Evolutionary conservation across 2,888 invertebrate species (phyloP), one percentile per base, ranked within the genome.

Genomic region (Portevinia maculata): DNA sequence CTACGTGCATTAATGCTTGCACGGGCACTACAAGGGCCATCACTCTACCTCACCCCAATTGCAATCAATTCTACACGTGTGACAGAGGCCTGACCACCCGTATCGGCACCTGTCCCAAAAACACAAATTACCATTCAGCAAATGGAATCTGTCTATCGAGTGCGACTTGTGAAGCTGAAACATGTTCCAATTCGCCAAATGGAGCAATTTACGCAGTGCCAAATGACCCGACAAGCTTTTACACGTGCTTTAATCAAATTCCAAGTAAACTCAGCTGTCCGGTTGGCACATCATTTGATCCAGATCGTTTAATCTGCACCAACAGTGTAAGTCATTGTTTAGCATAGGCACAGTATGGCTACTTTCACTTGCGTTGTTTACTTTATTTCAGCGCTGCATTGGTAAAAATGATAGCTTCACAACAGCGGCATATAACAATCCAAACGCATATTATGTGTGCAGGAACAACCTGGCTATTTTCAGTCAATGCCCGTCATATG

Each of bases 1-100:
- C 87, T 6, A 59, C 59, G 1, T 90, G 90, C 60, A 85, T 87
- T 1, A 88, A 89, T 84, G 89, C 89, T 0, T 89, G 89, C 64
- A 85, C 65, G 41, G 84, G 86, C 15, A 75, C 83, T 8, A 69
- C 17, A 0, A 65, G 55, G 2, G 48, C 39, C 4, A 13, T 37
- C 1, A 52, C 74, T 0, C 74, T 87, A 9, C 85, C 88, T 0
- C 86, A 89, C 85, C 88, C 89, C 1, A 86, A 87, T n/a, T 89
- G 89, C 53, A 84, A 85, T 8, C 85, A 89, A 17, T 89, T 87
- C 84, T 89, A 85, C 32, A 84, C 86, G 9, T 89, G 89, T 52
- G 85, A 85, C 11, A 84, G 86, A 13, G 86, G 87, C 0, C 6
- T 39, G 1, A 84, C 86, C 2, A 75, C 86, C 0, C 59, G 85